These are phyloP conservation scores for Hozukius guyotensis DNA, from an alignment of 2,797 vertebrate species.

Conservation along the genomic window DNA sequence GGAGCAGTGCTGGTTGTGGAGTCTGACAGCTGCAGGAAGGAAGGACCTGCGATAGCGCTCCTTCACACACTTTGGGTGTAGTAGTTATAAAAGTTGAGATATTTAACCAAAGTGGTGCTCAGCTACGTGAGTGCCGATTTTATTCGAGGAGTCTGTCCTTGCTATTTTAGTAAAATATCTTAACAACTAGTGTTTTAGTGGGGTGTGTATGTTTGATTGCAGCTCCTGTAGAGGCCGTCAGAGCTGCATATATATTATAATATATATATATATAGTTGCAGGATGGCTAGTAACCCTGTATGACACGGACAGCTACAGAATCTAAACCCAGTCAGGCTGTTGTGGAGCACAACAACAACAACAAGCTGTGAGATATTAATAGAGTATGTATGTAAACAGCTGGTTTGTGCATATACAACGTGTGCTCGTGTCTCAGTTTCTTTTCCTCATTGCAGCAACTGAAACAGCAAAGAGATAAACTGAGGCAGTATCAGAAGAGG, in stretches of 20 bases:
- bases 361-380: neutral
- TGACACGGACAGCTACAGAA: neutral
- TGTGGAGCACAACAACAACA: neutral
- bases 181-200: neutral
- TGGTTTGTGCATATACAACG: neutral
- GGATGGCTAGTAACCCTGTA: neutral
- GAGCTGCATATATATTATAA: neutral
- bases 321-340: neutral
- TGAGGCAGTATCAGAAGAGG: conserved; percentile 92
- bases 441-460: conserved; percentile 85
- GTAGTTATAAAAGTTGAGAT: neutral
- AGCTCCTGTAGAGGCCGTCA: neutral
- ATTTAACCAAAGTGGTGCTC: neutral
- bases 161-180: neutral
- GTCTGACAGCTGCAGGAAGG: no score
- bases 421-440: neutral
- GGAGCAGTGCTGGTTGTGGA: no score
- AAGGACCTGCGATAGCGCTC: no score
- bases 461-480: conserved; percentile 96
- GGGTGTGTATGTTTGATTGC: neutral
- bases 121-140: neutral
- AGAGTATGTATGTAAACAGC: neutral
- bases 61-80: no score
- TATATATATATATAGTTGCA: no score
- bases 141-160: no score